A percentile compares a stretch with the other conserved stretches of the same genome.
Conservation (phyloP, 2,888 invertebrate species). For the Abrostola triplasia region DNA sequence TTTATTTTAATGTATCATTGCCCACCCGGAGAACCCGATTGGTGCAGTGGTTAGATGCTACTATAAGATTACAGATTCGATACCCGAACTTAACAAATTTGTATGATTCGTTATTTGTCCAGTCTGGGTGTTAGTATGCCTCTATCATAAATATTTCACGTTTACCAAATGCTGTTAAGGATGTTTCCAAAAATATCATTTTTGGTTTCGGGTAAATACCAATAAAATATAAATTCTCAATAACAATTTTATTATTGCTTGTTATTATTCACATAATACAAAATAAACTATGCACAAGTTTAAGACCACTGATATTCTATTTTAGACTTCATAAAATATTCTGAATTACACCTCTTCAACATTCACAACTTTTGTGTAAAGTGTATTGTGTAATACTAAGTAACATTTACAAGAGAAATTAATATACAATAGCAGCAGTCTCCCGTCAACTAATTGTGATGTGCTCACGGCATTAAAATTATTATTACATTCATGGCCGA, state of each 20-base stretch:
- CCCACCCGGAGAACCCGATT: too few relatives aligned
- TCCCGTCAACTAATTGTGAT: conserved; percentile 77
- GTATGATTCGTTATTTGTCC: too few relatives aligned
- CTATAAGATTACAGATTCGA: too few relatives aligned
- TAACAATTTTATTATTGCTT: conserved; percentile 91
- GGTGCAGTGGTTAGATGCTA: too few relatives aligned
- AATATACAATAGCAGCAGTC: conserved; percentile 76
- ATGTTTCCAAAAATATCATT: not conserved
- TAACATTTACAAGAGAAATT: conserved; percentile 70
- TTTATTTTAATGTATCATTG: too few relatives aligned
- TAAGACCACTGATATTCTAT: conserved; percentile 84
- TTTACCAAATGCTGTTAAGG: too few relatives aligned
- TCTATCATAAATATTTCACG: too few relatives aligned
- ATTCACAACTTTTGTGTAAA: conserved; percentile 62
- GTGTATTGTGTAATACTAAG: conserved; percentile 34
- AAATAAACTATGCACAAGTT: conserved; percentile 91
- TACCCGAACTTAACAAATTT: too few relatives aligned
- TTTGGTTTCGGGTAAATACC: not conserved
- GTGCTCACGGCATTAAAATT: conserved; percentile 68
- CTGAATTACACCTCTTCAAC: conserved; percentile 72
- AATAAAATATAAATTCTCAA: conserved; percentile 73
- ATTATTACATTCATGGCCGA: conserved; percentile 80
- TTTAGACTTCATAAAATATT: conserved; percentile 79
- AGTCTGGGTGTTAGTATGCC: too few relatives aligned
- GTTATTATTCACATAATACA: conserved; percentile 91